Evolutionary conservation across 1,140 invertebrate species (phyloP).

Genomic region (Nymphalis io): DNA sequence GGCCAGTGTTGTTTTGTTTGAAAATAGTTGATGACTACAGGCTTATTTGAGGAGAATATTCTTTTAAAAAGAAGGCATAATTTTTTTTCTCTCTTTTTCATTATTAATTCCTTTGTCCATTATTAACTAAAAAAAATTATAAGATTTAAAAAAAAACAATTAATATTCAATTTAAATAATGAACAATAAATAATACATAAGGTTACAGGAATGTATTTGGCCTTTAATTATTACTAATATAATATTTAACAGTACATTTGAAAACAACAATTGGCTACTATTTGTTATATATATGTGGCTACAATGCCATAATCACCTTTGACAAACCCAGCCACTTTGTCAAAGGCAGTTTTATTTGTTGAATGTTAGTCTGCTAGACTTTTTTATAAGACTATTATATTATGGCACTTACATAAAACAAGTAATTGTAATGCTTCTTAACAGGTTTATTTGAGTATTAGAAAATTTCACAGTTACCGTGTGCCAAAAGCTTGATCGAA

Average conservation of each 20-base stretch:
- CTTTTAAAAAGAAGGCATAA: too few relatives aligned
- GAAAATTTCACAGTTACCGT: constrained; percentile 17
- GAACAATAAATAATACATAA: constrained; percentile 35
- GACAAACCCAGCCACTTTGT: constrained; percentile 64
- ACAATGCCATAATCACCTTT: constrained; percentile 39
- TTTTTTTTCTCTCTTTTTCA: too few relatives aligned
- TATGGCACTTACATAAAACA: constrained; percentile 56
- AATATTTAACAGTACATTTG: constrained; percentile 29
- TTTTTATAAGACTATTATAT: constrained; percentile 10
- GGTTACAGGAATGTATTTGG: constrained; percentile 29
- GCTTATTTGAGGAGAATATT: too few relatives aligned
- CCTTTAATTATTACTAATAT: constrained; percentile 20
- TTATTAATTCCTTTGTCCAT: constrained; percentile 15
- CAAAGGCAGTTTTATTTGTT: constrained; percentile 39
- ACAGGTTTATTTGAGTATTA: constrained; percentile 20
- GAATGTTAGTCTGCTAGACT: too few relatives aligned
- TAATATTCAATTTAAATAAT: constrained; percentile 27
- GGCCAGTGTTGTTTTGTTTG: too few relatives aligned
- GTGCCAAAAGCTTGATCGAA: constrained; percentile 19
- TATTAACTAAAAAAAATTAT: constrained; percentile 15
- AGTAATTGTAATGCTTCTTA: constrained; percentile 15
- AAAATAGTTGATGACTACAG: too few relatives aligned
- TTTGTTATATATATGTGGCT: constrained; percentile 26
- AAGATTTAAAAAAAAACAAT: constrained; percentile 23
- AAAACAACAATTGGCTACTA: constrained; percentile 32